Evolutionary conservation across 2,888 invertebrate genomes (phyloP).

Genomic region (Andrena flavipes): DNA sequence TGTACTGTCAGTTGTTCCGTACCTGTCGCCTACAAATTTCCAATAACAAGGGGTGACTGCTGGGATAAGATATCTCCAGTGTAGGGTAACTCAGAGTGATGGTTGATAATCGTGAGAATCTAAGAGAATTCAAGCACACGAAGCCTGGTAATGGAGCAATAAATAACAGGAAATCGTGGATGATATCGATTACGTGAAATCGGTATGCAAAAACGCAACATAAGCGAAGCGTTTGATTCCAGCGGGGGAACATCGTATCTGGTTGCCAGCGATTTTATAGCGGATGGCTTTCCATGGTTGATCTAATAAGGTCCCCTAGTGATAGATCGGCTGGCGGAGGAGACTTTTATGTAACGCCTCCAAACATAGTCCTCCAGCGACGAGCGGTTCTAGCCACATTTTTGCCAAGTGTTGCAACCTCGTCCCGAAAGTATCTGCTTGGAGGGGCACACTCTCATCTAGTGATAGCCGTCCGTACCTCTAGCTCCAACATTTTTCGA

Average conservation of each 20-base stretch:
- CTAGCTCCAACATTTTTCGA: background rate
- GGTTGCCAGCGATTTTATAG: slow-evolving; percentile 23
- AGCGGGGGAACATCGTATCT: slow-evolving; percentile 10
- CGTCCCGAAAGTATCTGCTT: slow-evolving; percentile 37
- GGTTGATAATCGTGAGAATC: background rate
- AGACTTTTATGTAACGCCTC: slow-evolving; percentile 62
- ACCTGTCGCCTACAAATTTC: no score
- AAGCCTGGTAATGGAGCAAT: no score
- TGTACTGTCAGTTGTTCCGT: no score
- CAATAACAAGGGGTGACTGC: no score
- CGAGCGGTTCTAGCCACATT: slow-evolving; percentile 60
- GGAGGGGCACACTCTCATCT: background rate
- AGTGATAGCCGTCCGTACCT: background rate
- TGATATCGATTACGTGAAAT: slow-evolving; percentile 20
- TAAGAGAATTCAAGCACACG: background rate
- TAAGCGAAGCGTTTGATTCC: slow-evolving; percentile 5
- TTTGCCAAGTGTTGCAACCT: slow-evolving; percentile 66
- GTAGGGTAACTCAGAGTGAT: no score
- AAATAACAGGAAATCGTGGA: background rate
- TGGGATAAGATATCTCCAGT: no score
- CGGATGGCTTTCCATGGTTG: slow-evolving; percentile 36
- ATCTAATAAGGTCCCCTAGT: slow-evolving; percentile 46
- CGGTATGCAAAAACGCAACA: slow-evolving; percentile 52
- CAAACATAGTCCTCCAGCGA: slow-evolving; percentile 53
- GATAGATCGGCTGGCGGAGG: slow-evolving; percentile 54